Base-by-base conservation (phyloP, 2,113 vertebrate genomes). In the Pseudorectes ferrugineus region DNA sequence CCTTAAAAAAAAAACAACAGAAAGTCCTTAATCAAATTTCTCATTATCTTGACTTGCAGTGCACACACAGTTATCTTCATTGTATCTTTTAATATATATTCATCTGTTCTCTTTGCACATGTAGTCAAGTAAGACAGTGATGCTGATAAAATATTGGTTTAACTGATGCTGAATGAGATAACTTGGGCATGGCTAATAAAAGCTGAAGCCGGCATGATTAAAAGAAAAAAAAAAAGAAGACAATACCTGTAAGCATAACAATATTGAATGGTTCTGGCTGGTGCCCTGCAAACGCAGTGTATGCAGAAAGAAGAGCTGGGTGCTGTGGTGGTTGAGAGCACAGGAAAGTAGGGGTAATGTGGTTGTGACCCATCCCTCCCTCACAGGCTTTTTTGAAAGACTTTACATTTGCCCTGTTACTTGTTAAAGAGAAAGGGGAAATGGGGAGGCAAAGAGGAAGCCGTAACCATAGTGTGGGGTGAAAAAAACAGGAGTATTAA, bases 1-100 rank as follows among this genome's bases (percentile, higher is more conserved):
- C 2, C 5, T 82, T 25, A 74, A 80, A 49, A 68, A 12, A 19
- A 26, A 35, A 5, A 18, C 49, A 79, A 40, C 38, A 55, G 42
- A 6, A 86, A 59, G 2, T 52, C 54, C 20, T 85, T 89, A 76
- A 89, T 90, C 28, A 75, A 48, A 76, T 93, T 85, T 76, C 51
- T 90, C 54, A 70, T 92, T 83, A 65, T 80, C 49, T 79, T 72
- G 62, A 52, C 78, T 89, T 85, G 54, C 42, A 42, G 40, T 38
- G 16, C 58, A 72, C 26, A 57, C 48, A 12, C 10, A 78, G 57
- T 82, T 89, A 82, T 89, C 73, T 89, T 57, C 24, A 3, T 57
- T 82, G 14, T 31, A 85, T 89, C 94, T 89, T 95, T 93, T 94
- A 92, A 95, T 97, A 89, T 71, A 57, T 86, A 67, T 87, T 91